Base-by-base conservation (phyloP, 1,140 invertebrate genomes). In the Zaprionus lachaisei region DNA sequence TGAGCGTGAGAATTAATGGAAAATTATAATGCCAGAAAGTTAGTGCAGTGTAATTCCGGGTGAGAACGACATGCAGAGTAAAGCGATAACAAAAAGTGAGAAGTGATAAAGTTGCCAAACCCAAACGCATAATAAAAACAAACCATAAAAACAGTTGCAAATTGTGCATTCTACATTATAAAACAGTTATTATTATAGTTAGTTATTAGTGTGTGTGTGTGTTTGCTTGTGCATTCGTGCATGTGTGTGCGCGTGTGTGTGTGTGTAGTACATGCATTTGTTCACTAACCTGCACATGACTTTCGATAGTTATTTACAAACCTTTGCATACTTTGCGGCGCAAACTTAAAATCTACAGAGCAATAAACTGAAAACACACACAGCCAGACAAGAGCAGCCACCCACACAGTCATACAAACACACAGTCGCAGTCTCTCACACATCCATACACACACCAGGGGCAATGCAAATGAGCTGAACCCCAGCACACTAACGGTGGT, bases 1-100 rank as follows among this genome's bases (percentile, higher is more conserved):
- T 80, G 85, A 67, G 75, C 64, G 71, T 71, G 81, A 69, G 54
- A 80, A 80, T 74, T 85, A 85, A 90, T 87, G 85, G 69, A 84
- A 81, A 89, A 89, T 87, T 77, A 78, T 34, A 83, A 83, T 64
- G 69, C 51, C 71, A 72, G 72, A 80, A 87, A 78, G 68, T 87
- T 87, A 83, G 69, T 80, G 66, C 62, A 69, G 22, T 61, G 44
- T 34, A 34, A 71, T 14, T 15, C 7, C 37, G 12, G 57, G 69
- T 56, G 55, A 70, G 34, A n/a, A 63, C 44, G 60, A 65, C 82
- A 90, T 89, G 84, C 85, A 47, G 63, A 55, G 31, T 34, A 34
- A 85, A 79, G 79, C 70, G 54, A 63, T 51, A 56, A 49, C 69
- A 72, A 5, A 60, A 56, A 38, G 26, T 24, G 31, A 34, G 31